A percentile compares a stretch with the other conserved stretches of the same genome.
Evolutionary conservation across 1,140 invertebrate species (phyloP).

Genomic region (Aphelinus atriplicis): DNA sequence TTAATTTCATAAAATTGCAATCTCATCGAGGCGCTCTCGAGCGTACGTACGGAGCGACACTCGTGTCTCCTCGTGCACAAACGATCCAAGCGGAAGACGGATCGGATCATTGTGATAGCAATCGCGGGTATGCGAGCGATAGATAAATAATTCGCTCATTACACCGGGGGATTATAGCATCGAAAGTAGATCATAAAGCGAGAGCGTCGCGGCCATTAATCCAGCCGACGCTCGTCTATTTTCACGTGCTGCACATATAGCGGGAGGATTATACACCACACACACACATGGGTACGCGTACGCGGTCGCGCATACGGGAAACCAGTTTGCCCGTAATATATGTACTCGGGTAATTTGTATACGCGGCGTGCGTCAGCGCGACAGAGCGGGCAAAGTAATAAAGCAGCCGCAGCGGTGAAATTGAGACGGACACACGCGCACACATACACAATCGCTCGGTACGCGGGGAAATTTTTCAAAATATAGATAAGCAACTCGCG

Average conservation of each 20-base stretch:
- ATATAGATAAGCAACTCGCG: not conserved
- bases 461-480: conserved; percentile 5
- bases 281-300: too few species aligned
- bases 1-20: too few species aligned
- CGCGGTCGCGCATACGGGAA: not conserved
- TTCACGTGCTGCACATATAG: not conserved
- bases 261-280: too few species aligned
- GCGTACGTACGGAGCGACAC: too few species aligned
- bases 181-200: not conserved
- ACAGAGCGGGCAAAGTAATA: not conserved
- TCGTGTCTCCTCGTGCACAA: too few species aligned
- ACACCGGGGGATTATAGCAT: not conserved
- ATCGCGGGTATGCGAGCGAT: not conserved
- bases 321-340: conserved; percentile 11
- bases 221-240: not conserved
- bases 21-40: too few species aligned
- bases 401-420: not conserved
- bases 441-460: not conserved
- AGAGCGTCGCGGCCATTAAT: not conserved
- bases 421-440: not conserved
- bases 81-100: too few species aligned
- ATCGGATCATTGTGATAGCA: too few species aligned
- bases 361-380: conserved; percentile 7
- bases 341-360: conserved; percentile 22
- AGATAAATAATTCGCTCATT: conserved; percentile 10